These are phyloP conservation scores for Chromis chromis DNA, from an alignment of 2,797 vertebrate genomes.

Conservation along the genomic window DNA sequence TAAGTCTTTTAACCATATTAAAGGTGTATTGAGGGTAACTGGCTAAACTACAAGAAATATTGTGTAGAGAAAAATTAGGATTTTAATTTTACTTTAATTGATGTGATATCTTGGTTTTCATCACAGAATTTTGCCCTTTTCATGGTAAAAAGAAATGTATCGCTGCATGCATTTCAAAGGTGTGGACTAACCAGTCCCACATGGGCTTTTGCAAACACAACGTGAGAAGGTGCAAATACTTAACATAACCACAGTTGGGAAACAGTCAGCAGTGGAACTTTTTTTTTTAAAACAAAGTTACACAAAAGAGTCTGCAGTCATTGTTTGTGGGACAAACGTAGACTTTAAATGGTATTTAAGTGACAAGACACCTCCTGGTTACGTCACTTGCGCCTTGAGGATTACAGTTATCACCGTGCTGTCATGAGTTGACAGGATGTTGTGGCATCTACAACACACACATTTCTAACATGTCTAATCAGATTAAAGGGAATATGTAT, in stretches of 20 bases:
- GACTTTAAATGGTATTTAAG: neutral
- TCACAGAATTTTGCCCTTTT: neutral
- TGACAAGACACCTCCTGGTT: neutral
- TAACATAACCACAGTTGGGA: conserved; percentile 5
- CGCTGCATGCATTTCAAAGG: neutral
- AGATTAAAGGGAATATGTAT: neutral
- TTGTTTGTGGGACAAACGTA: neutral
- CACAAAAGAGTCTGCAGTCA: neutral
- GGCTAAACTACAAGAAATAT: neutral
- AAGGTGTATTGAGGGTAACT: neutral
- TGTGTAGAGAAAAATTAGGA: neutral
- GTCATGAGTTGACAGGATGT: neutral
- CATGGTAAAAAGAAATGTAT: neutral
- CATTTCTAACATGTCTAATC: neutral
- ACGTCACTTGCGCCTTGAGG: neutral
- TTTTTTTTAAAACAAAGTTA: conserved; percentile 15
- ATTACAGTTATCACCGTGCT: neutral
- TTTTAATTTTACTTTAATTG: neutral
- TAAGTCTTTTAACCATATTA: too few relatives aligned
- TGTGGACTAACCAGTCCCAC: neutral
- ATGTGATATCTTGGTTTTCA: neutral
- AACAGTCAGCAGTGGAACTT: conserved; percentile 23
- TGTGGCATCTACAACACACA: neutral
- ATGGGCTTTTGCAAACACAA: neutral
- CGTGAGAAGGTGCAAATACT: neutral